These are phyloP conservation scores for Pogonus chalceus DNA, from an alignment of 1,140 invertebrate genomes.

Conservation along the genomic window DNA sequence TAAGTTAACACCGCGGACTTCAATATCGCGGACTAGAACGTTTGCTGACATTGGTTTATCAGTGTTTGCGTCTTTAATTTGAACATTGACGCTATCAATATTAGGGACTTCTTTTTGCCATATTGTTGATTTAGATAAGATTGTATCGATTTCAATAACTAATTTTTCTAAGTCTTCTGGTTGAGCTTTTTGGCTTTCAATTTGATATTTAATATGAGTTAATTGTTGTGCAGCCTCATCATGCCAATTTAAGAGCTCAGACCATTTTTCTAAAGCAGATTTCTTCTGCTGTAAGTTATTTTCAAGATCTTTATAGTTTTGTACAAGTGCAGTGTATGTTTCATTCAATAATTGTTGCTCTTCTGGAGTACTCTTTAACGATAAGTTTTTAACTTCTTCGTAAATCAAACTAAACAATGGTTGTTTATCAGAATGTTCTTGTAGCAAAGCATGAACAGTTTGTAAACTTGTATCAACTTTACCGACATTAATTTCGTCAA, in stretches of 20 bases:
- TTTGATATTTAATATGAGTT: conserved; percentile 66
- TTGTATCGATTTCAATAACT: conserved; percentile 53
- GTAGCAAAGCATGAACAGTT: conserved; percentile 63
- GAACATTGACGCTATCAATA: conserved; percentile 52
- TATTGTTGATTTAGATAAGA: conserved; percentile 51
- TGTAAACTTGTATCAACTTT: conserved; percentile 69
- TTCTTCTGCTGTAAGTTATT: conserved; percentile 65
- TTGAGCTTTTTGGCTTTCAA: conserved; percentile 55
- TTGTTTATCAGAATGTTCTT: conserved; percentile 72
- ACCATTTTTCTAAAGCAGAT: conserved; percentile 69
- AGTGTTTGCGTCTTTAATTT: conserved; percentile 55
- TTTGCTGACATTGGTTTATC: conserved; percentile 57
- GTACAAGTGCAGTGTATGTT: conserved; percentile 59
- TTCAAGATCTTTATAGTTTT: conserved; percentile 67
- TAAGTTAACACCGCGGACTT: conserved; percentile 53
- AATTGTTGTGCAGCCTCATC: conserved; percentile 71
- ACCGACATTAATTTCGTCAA: conserved; percentile 69
- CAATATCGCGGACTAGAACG: conserved; percentile 57
- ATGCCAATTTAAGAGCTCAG: conserved; percentile 69
- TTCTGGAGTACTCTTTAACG: conserved; percentile 52
- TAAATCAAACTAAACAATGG: conserved; percentile 62
- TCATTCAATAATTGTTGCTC: conserved; percentile 63
- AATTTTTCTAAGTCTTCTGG: conserved; percentile 53
- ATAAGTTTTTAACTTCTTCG: conserved; percentile 70
- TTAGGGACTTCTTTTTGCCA: conserved; percentile 58